Evolutionary conservation across 2,113 vertebrate species (phyloP).

Genomic region (Phaethornis superciliosus): DNA sequence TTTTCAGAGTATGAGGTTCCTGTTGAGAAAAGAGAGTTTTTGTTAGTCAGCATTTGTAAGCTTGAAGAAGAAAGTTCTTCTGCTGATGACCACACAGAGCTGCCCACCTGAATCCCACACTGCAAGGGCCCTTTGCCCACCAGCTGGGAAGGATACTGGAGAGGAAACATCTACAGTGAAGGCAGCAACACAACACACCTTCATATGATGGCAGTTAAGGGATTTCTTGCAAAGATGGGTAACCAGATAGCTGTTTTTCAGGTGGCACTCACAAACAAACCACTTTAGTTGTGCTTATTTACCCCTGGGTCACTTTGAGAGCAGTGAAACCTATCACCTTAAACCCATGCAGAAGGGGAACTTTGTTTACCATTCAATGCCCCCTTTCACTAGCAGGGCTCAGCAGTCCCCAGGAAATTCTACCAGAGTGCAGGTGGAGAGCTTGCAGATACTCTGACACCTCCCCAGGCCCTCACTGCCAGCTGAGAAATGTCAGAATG

Average conservation of each 20-base stretch:
- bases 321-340: not conserved
- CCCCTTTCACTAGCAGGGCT: not conserved
- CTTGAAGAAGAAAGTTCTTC: not conserved
- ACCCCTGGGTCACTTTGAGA: not conserved
- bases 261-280: not conserved
- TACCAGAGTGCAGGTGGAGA: not conserved
- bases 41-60: not conserved
- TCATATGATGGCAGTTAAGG: not conserved
- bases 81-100: not conserved
- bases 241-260: not conserved
- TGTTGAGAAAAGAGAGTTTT: slow-evolving; percentile 48
- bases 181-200: not conserved
- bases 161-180: not conserved
- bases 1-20: slow-evolving; percentile 71
- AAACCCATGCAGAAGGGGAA: not conserved
- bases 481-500: not conserved
- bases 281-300: not conserved
- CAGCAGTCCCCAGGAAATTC: not conserved
- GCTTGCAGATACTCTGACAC: not conserved
- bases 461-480: not conserved
- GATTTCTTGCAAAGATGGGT: not conserved
- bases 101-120: not conserved
- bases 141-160: not conserved
- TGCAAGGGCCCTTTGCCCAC: not conserved
- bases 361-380: not conserved